A percentile compares a stretch with the other conserved stretches of the same genome.
phyloP scores from a whole-genome alignment of 2,797 vertebrate genomes.

The Otus scops region DNA sequence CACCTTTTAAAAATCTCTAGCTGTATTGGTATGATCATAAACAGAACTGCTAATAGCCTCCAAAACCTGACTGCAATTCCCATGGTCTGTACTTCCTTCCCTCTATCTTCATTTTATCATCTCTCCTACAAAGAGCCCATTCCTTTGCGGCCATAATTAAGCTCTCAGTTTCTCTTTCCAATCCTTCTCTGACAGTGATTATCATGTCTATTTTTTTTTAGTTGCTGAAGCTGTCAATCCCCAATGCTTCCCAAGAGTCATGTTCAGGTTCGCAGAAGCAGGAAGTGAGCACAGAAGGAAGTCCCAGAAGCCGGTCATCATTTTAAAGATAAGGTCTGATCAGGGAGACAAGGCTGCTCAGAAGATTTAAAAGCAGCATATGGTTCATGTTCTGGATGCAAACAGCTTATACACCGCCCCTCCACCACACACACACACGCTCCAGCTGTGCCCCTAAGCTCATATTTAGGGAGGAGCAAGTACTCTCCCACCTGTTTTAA shows the following conservation, averaged over 20 bases:
- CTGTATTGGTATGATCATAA: neutral
- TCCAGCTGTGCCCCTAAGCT: neutral
- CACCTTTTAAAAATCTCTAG: neutral
- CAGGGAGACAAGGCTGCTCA: neutral
- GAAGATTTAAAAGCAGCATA: slow-evolving; percentile 14
- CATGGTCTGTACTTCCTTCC: neutral
- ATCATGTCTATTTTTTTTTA: neutral
- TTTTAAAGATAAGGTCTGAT: slow-evolving; percentile 17
- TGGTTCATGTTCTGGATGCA: neutral
- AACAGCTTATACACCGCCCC: neutral
- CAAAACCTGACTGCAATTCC: neutral
- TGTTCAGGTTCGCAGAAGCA: neutral
- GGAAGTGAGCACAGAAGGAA: neutral
- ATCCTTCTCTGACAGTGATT: slow-evolving; percentile 1
- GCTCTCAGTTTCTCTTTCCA: neutral
- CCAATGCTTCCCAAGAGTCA: neutral
- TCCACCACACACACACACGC: neutral
- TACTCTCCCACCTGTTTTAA: neutral
- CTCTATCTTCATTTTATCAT: neutral
- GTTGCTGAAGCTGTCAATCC: slow-evolving; percentile 12
- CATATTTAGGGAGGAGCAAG: neutral
- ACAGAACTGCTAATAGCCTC: neutral
- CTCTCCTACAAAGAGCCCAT: neutral
- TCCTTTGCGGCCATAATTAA: slow-evolving; percentile 1
- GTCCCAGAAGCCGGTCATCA: neutral